Conservation (phyloP, 2,797 vertebrate genomes). For the Telmatherina bonti region DNA sequence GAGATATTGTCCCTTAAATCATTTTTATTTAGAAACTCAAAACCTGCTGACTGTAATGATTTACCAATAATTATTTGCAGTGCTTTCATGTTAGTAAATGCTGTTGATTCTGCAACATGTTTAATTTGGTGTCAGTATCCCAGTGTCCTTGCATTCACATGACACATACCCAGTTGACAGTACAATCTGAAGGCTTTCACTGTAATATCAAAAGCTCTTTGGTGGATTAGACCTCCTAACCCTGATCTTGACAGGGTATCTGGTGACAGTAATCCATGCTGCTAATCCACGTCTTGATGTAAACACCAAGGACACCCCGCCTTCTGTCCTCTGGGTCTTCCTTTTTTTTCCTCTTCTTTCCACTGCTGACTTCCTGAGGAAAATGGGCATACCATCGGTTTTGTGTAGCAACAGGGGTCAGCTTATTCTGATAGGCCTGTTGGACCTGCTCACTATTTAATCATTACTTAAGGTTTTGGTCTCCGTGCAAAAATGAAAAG, state of each 20-base stretch:
- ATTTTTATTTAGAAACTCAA: conserved; percentile 9
- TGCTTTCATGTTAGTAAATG: conserved; percentile 29
- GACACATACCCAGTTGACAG: conserved; percentile 47
- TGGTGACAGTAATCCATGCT: conserved; percentile 80
- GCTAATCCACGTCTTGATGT: conserved; percentile 81
- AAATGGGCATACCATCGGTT: conserved; percentile 66
- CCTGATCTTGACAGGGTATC: conserved; percentile 75
- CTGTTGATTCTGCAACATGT: conserved; percentile 35
- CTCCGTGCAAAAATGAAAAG: not conserved
- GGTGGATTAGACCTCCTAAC: conserved; percentile 78
- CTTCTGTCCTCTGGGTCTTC: conserved; percentile 57
- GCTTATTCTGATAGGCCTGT: conserved; percentile 48
- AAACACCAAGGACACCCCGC: conserved; percentile 71
- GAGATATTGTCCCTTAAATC: conserved; percentile 21
- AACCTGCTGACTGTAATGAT: conserved; percentile 32
- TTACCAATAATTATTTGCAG: conserved; percentile 27
- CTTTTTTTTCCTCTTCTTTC: conserved; percentile 20
- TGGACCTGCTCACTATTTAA: conserved; percentile 50
- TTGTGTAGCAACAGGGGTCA: conserved; percentile 59
- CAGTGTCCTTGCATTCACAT: conserved; percentile 47
- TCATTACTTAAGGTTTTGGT: conserved; percentile 30
- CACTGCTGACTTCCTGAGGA: conserved; percentile 52
- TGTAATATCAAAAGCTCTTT: conserved; percentile 74
- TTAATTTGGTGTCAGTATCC: conserved; percentile 29
- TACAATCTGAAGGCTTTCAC: conserved; percentile 61